Evolutionary conservation across 2,888 invertebrate species (phyloP).

Genomic region (Rotaria sp.): DNA sequence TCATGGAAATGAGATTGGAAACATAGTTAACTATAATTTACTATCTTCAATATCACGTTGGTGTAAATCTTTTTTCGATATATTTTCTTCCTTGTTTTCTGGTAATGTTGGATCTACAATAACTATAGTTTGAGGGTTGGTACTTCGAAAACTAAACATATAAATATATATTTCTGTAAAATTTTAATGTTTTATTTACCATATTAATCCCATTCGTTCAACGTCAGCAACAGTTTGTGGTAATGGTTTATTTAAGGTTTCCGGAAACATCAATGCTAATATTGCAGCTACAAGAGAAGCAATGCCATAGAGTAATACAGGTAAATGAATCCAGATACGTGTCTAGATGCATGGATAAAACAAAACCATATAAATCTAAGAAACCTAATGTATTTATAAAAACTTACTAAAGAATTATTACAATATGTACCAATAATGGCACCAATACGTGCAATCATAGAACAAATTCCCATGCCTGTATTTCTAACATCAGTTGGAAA

Average conservation of each 20-base stretch:
- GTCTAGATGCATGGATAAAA: neutral
- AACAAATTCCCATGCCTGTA: slow-evolving; percentile 23
- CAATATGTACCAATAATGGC: neutral
- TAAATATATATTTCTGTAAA: no score
- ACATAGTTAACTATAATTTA: neutral
- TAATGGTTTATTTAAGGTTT: slow-evolving; percentile 29
- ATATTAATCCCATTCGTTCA: neutral
- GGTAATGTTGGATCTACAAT: neutral
- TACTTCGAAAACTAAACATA: neutral
- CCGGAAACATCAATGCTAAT: slow-evolving; percentile 10
- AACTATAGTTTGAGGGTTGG: neutral
- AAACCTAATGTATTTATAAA: neutral
- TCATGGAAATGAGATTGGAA: no score
- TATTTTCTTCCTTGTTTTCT: neutral
- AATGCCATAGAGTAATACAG: neutral
- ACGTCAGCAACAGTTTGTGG: slow-evolving; percentile 18
- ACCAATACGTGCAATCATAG: slow-evolving; percentile 26
- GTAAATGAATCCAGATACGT: neutral
- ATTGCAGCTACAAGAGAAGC: neutral
- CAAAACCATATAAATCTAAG: neutral
- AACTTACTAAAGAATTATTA: neutral
- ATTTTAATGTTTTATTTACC: neutral
- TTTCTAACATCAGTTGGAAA: slow-evolving; percentile 25
- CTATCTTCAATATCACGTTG: neutral
- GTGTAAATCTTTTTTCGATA: neutral